Conservation (phyloP, 2,888 invertebrate species). For the Drosophila limbata region DNA sequence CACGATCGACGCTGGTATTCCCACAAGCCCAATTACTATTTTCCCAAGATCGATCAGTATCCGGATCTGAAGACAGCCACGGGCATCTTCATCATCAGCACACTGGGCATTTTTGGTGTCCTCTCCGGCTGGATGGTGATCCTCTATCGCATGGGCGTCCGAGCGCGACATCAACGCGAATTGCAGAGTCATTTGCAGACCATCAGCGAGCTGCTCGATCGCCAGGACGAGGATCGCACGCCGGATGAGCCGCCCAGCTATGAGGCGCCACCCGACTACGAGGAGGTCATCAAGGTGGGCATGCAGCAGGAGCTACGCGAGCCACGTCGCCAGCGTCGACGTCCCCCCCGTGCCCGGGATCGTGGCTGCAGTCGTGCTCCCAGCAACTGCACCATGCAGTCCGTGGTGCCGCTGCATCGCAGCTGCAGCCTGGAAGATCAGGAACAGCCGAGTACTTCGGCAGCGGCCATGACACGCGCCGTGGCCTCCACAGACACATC, state of each 20-base stretch:
- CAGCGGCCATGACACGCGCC: conserved; percentile 75
- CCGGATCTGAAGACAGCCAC: conserved; percentile 89
- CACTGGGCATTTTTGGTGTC: conserved; percentile 88
- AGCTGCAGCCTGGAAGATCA: conserved; percentile 65
- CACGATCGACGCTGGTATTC: conserved; percentile 88
- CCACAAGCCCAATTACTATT: conserved; percentile 90
- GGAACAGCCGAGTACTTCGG: conserved; percentile 81
- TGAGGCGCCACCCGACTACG: conserved; percentile 90
- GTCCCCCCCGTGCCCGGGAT: conserved; percentile 61
- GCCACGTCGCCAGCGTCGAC: conserved; percentile 78
- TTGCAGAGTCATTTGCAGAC: conserved; percentile 89
- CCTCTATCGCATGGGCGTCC: conserved; percentile 88
- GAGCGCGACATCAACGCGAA: conserved; percentile 88
- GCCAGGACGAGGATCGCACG: conserved; percentile 84
- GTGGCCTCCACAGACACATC: conserved; percentile 65
- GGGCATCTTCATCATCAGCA: conserved; percentile 88
- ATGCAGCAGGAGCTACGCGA: conserved; percentile 85
- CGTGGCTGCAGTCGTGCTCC: conserved; percentile 71
- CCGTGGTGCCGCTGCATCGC: conserved; percentile 65
- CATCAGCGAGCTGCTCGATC: conserved; percentile 88
- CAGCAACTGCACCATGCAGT: conserved; percentile 75
- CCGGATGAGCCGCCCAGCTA: conserved; percentile 88
- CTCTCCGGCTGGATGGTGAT: conserved; percentile 88
- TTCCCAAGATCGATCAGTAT: conserved; percentile 89
- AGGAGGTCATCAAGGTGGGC: conserved; percentile 88